A percentile compares a stretch with the other conserved stretches of the same genome.
Evolutionary conservation across 2,797 vertebrate species (phyloP).

Genomic region (Crenuchus spilurus): DNA sequence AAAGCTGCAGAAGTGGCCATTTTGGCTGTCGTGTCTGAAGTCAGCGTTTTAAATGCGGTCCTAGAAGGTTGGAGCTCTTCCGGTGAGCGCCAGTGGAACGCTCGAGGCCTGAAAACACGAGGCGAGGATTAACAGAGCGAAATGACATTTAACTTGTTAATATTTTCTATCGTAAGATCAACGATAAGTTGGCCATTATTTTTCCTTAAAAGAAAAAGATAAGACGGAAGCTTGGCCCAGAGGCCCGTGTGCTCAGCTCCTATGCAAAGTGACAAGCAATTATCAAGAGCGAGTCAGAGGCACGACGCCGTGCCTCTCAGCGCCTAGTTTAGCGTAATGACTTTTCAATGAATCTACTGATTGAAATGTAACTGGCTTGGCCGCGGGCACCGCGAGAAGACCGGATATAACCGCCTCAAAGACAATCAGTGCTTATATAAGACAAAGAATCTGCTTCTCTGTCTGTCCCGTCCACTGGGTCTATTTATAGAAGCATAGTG

Average conservation of each 20-base stretch:
- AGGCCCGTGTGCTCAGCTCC: conserved; percentile 84
- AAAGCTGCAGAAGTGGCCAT: not conserved
- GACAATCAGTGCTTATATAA: conserved; percentile 78
- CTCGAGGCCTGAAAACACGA: conserved; percentile 51
- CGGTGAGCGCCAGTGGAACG: conserved; percentile 19
- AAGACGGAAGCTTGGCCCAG: conserved; percentile 85
- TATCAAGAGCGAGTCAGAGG: conserved; percentile 79
- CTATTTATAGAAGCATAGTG: conserved; percentile 55
- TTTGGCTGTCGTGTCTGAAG: not conserved
- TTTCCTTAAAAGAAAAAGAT: conserved; percentile 87
- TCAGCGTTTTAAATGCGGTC: conserved; percentile 15
- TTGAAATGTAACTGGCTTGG: conserved; percentile 86
- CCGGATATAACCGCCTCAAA: conserved; percentile 78
- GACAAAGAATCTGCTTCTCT: conserved; percentile 64
- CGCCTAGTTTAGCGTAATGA: conserved; percentile 85
- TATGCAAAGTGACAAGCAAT: conserved; percentile 90
- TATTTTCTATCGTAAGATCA: conserved; percentile 84
- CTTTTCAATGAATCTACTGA: conserved; percentile 88
- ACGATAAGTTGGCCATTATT: conserved; percentile 91
- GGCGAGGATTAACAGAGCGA: conserved; percentile 54
- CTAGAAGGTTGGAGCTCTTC: conserved; percentile 10
- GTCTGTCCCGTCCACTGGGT: conserved; percentile 38
- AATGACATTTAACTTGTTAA: conserved; percentile 87
- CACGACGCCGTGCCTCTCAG: conserved; percentile 53
- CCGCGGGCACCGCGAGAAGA: conserved; percentile 75